These are phyloP conservation scores for Lutjanus erythropterus DNA, from an alignment of 2,113 vertebrate genomes.

Conservation along the genomic window DNA sequence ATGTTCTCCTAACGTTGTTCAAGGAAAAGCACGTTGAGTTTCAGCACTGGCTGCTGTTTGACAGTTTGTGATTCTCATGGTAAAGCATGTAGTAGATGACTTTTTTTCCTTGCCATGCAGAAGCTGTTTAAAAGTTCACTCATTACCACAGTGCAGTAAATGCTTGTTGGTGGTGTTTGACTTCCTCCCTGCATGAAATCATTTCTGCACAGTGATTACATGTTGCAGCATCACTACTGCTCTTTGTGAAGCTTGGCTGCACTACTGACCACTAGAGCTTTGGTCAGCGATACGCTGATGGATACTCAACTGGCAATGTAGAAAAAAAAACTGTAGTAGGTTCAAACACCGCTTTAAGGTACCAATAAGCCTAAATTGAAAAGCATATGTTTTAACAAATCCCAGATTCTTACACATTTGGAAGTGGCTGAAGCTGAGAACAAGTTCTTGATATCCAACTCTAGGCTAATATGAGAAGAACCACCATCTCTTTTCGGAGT, in stretches of 20 bases:
- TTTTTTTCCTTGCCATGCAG: background rate
- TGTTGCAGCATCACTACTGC: background rate
- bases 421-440: background rate
- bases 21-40: background rate
- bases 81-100: background rate
- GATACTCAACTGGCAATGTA: background rate
- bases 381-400: background rate
- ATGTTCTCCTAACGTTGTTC: too few relatives aligned
- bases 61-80: background rate
- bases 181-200: background rate
- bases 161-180: background rate
- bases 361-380: background rate
- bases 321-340: background rate
- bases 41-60: background rate
- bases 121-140: constrained; percentile 13
- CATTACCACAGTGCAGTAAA: background rate
- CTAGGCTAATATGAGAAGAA: too few relatives aligned
- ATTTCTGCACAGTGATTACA: background rate
- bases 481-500: too few relatives aligned
- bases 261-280: background rate
- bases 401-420: background rate
- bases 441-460: background rate
- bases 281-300: background rate
- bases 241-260: background rate
- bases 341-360: background rate